phyloP scores from a whole-genome alignment of 2,113 vertebrate species.

The Erythrocercus mccallii region DNA sequence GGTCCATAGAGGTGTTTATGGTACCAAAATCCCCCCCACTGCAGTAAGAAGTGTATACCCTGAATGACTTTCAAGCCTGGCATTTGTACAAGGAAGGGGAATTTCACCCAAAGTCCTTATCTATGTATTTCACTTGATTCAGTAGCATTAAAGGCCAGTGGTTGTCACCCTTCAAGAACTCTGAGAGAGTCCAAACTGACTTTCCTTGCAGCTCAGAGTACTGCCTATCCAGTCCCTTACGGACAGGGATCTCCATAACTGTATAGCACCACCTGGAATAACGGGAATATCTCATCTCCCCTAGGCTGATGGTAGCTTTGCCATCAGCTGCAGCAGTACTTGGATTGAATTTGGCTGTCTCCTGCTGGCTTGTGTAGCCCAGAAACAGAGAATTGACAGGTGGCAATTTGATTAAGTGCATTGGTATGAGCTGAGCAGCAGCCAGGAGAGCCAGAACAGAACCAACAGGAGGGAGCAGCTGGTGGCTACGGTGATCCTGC shows the following conservation, averaged over 20 bases:
- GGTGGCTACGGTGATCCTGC: not conserved
- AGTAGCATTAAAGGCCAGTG: not conserved
- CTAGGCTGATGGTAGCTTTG: not conserved
- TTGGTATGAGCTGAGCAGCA: not conserved
- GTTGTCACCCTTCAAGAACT: not conserved
- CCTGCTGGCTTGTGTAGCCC: not conserved
- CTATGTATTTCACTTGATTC: not conserved
- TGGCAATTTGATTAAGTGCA: not conserved
- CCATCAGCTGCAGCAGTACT: not conserved
- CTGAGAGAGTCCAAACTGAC: not conserved
- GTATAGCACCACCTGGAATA: not conserved
- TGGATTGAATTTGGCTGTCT: not conserved
- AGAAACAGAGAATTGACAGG: not conserved
- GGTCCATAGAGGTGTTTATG: not conserved
- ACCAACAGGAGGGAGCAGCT: slow-evolving; percentile 15
- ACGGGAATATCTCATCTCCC: not conserved
- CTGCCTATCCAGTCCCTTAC: not conserved
- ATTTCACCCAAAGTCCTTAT: not conserved
- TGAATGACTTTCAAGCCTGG: not conserved
- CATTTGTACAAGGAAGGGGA: not conserved
- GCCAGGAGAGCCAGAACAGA: not conserved
- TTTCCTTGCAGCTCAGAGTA: not conserved
- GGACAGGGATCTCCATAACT: not conserved
- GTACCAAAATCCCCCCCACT: not conserved
- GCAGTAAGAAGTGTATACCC: not conserved